These are phyloP conservation scores for Varanus komodoensis DNA, from an alignment of 2,113 vertebrate genomes.

Conservation along the genomic window DNA sequence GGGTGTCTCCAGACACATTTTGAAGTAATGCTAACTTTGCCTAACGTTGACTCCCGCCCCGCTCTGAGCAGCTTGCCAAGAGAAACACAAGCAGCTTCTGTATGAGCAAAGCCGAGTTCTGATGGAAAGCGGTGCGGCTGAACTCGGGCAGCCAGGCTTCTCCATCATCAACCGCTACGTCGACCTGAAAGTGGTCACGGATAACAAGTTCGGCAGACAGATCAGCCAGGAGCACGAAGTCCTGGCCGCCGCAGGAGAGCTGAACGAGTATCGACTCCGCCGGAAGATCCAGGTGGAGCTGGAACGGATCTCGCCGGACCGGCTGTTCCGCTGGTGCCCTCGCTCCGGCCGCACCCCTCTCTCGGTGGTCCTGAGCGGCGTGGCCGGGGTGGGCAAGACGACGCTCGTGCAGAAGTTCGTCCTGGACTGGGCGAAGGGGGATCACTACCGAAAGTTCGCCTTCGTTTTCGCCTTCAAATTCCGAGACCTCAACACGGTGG, in stretches of 20 bases:
- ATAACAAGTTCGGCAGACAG: background rate
- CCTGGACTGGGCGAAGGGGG: background rate
- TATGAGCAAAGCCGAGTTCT: rapidly evolving
- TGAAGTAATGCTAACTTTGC: background rate
- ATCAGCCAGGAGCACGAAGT: background rate
- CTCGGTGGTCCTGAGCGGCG: slow-evolving; percentile 54
- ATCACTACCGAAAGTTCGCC: background rate
- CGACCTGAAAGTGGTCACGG: background rate
- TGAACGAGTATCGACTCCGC: slow-evolving; percentile 12
- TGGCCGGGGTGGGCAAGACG: background rate
- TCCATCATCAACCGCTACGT: background rate
- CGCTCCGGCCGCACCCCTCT: background rate
- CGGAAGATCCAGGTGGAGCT: background rate
- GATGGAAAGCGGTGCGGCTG: background rate
- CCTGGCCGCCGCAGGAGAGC: background rate
- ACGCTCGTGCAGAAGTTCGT: background rate
- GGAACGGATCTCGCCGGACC: slow-evolving; percentile 10
- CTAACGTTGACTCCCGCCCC: too few species aligned
- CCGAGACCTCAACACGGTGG: slow-evolving; percentile 40
- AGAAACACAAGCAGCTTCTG: background rate
- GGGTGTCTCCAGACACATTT: too few species aligned
- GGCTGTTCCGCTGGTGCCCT: slow-evolving; percentile 40
- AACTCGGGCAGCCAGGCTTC: background rate
- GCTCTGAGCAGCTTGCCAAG: slow-evolving; percentile 4
- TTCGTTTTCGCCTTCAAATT: slow-evolving; percentile 4